A percentile compares a stretch with the other conserved stretches of the same genome.
phyloP scores from a whole-genome alignment of 2,113 vertebrate species.

The Porphyrio hochstetteri region DNA sequence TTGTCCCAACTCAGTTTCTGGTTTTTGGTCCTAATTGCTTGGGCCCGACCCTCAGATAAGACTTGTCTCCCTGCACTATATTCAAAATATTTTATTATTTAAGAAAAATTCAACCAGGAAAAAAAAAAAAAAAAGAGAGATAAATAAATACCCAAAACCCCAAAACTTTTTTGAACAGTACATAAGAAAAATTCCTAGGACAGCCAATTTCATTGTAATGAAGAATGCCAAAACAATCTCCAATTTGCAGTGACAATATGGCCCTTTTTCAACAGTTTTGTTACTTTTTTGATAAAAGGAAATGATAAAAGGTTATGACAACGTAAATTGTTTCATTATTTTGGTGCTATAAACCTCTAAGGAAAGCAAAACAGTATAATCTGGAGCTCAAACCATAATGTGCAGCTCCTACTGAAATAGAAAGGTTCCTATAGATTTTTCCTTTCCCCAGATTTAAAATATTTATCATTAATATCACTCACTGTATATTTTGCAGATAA shows the following conservation, averaged over 20 bases:
- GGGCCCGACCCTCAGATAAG: neutral
- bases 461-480: neutral
- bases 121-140: neutral
- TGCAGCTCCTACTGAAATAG: neutral
- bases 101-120: neutral
- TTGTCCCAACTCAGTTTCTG: neutral
- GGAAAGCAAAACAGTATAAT: neutral
- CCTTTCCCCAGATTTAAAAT: neutral
- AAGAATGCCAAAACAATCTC: neutral
- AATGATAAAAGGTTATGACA: neutral
- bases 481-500: neutral
- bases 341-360: neutral
- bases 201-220: neutral
- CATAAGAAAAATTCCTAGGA: neutral
- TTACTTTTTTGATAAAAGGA: neutral
- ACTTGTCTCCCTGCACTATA: neutral
- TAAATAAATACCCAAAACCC: neutral
- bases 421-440: neutral
- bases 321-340: neutral
- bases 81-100: neutral
- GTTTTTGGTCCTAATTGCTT: neutral
- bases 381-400: neutral
- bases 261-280: neutral
- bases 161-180: neutral
- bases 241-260: neutral